These are phyloP conservation scores for Apodemus agrarius DNA, from an alignment of 2,797 vertebrate species.

Conservation along the genomic window DNA sequence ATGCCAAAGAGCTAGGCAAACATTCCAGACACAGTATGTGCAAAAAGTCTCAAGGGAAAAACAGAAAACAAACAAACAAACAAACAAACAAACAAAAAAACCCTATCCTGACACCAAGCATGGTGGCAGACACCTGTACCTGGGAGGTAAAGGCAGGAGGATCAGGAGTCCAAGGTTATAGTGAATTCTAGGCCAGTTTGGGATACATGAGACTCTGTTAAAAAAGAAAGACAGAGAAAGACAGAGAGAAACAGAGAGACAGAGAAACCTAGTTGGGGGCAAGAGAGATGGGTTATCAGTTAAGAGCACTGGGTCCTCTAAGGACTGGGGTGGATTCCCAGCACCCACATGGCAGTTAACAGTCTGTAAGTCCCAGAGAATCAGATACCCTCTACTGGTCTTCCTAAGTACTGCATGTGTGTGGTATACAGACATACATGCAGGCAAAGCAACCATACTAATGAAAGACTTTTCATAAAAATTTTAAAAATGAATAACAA, in stretches of 20 bases:
- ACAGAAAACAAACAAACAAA: background rate
- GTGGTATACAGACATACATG: background rate
- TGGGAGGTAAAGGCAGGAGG: background rate
- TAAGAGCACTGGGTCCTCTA: background rate
- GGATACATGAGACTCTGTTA: background rate
- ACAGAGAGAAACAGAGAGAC: no score
- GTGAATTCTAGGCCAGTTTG: background rate
- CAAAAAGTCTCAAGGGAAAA: conserved; percentile 12
- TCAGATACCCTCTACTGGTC: background rate
- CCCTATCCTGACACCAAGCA: background rate
- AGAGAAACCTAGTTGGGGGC: background rate
- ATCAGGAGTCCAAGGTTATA: background rate
- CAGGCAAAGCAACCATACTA: background rate
- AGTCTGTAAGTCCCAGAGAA: background rate
- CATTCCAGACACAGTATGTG: background rate
- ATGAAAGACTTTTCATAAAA: background rate
- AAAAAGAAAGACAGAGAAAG: background rate
- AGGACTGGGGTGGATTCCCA: background rate
- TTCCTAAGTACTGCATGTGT: background rate
- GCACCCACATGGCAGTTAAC: background rate
- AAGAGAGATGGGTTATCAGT: background rate
- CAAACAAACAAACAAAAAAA: background rate
- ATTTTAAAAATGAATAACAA: background rate
- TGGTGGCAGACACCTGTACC: background rate
- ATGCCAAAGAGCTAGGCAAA: conserved; percentile 9